Conservation (phyloP, 2,888 invertebrate species). For the Sarcophaga variegata region DNA sequence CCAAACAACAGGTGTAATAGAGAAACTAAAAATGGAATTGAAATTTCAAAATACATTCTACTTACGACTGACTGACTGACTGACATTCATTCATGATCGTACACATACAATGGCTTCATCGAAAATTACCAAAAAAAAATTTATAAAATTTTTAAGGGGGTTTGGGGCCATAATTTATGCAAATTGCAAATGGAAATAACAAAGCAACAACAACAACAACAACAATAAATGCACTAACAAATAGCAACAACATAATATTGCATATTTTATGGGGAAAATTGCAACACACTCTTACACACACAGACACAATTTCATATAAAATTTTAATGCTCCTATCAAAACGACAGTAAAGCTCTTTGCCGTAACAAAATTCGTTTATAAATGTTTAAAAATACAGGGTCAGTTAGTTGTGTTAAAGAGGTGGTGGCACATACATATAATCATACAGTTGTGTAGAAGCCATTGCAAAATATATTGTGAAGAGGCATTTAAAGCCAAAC, state of each 20-base stretch:
- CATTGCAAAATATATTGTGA: neutral
- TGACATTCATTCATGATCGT: neutral
- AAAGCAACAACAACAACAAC: conserved; percentile 33
- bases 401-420: no score
- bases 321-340: no score
- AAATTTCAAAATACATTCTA: neutral
- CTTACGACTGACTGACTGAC: neutral
- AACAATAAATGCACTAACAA: neutral
- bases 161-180: conserved; percentile 60
- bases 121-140: neutral
- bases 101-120: neutral
- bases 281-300: conserved; percentile 8
- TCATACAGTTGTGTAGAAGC: no score
- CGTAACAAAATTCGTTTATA: neutral
- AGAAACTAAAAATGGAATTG: conserved; percentile 17
- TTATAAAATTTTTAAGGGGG: neutral
- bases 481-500: conserved; percentile 6
- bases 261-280: conserved; percentile 49
- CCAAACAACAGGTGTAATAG: conserved; percentile 44
- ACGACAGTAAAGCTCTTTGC: no score
- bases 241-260: conserved; percentile 23
- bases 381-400: conserved; percentile 8
- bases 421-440: no score
- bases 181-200: conserved; percentile 45
- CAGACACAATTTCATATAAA: no score